Percentiles rank a stretch among this genome's conserved stretches.
phyloP scores from a whole-genome alignment of 2,888 invertebrate genomes.

The Allygus modestus region DNA sequence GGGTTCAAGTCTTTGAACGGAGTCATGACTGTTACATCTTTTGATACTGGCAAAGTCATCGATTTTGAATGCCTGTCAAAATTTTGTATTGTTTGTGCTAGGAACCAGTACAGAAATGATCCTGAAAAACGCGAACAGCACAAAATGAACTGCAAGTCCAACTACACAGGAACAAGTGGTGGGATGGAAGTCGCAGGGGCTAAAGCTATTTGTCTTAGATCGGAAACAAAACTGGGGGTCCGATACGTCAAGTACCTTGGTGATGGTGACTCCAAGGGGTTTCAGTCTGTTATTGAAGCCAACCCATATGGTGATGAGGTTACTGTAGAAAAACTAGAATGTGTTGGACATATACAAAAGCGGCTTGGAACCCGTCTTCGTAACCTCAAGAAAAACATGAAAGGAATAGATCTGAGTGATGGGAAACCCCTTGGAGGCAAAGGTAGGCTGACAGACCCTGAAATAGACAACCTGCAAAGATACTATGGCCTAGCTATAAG shows the following conservation, averaged over 20 bases:
- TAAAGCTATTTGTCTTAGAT: not conserved
- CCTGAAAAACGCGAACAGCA: not conserved
- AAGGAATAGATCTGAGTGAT: slow-evolving; percentile 9
- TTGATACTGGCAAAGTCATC: not conserved
- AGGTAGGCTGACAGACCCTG: slow-evolving; percentile 4
- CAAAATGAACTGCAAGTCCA: not conserved
- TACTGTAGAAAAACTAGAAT: slow-evolving; percentile 5
- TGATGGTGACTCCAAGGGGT: slow-evolving; percentile 10
- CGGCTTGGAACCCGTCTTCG: slow-evolving; percentile 31
- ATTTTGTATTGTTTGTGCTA: too few relatives aligned
- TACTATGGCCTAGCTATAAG: slow-evolving; percentile 47
- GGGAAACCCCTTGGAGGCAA: slow-evolving; percentile 30
- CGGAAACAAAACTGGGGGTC: not conserved
- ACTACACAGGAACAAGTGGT: not conserved
- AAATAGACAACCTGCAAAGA: slow-evolving; percentile 35
- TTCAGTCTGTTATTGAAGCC: not conserved
- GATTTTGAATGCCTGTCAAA: not conserved
- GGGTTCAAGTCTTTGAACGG: not conserved
- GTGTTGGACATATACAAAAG: slow-evolving; percentile 34
- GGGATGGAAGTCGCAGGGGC: slow-evolving; percentile 11
- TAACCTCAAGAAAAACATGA: slow-evolving; percentile 7
- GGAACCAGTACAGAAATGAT: too few relatives aligned
- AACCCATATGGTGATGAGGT: not conserved
- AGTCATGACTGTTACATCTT: not conserved
- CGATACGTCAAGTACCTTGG: slow-evolving; percentile 3